Base-by-base conservation (phyloP, 2,113 vertebrate genomes). In the Tyrannus savana region DNA sequence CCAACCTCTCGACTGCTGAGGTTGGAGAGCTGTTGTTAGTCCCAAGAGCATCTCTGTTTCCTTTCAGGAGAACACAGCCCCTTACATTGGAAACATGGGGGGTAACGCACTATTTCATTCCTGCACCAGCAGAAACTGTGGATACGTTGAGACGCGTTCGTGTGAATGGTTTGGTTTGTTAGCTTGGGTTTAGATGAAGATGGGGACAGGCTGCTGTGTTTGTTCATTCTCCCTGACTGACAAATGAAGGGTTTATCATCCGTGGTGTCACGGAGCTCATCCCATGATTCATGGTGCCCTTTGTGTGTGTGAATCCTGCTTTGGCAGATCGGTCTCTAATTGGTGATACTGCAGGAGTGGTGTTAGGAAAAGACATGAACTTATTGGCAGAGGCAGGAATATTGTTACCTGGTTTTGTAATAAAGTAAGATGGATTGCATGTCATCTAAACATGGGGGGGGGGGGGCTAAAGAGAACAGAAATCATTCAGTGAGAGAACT, bases 271-370 rank as follows among this genome's bases (percentile, higher is more conserved):
- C 96, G 69, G 75, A 94, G 59, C 89, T 92, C 91, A 95, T 94
- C 87, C 87, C 95, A 94, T 95, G 95, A 87, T 68, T 96, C 97
- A 92, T 85, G 74, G 84, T 97, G 96, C 96, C 97, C 97, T 97
- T 95, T 81, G 93, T 98, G 95, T 97, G 93, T 47, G 71, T 92
- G 47, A 97, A 90, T 93, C 91, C 97, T 97, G 91, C 97, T 94
- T 95, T 76, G 37, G 95, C 92, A 97, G 94, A 88, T 66, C 13
- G 19, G 90, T 95, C 90, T 94, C 31, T 93, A 78, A 56, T 33
- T 22, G 18, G 42, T 94, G 81, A 90, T 83, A 21, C 84, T 50
- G 62, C 77, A 83, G 88, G 91, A 87, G 58, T 52, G 62, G 86
- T 22, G 1, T 73, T 33, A 49, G 60, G 81, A 84, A 84, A 81